phyloP scores from a whole-genome alignment of 2,888 invertebrate genomes.

The Pheosia gnoma region DNA sequence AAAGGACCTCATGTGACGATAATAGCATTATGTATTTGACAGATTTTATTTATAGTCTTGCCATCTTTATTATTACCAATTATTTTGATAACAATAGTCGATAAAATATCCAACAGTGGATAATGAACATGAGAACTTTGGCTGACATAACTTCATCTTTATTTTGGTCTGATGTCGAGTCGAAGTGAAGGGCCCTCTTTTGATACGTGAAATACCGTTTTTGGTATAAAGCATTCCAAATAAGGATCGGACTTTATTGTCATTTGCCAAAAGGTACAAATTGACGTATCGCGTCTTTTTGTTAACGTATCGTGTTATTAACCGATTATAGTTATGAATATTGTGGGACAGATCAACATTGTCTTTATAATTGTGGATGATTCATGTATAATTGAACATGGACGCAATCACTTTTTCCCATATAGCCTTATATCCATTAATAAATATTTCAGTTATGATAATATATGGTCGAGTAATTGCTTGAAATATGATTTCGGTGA shows the following conservation, averaged over 20 bases:
- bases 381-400: constrained; percentile 46
- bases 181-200: constrained; percentile 28
- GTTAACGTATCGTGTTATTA: constrained; percentile 42
- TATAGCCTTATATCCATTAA: constrained; percentile 35
- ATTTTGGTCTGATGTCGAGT: constrained; percentile 47
- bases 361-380: constrained; percentile 52
- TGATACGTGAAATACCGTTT: constrained; percentile 56
- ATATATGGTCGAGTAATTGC: constrained; percentile 45
- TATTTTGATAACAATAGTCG: constrained; percentile 53
- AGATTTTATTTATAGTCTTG: constrained; percentile 22
- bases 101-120: constrained; percentile 50
- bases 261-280: constrained; percentile 56
- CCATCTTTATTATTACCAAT: constrained; percentile 31
- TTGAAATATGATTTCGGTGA: constrained; percentile 51
- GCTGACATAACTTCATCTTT: constrained; percentile 46
- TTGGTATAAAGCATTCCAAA: constrained; percentile 47
- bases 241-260: constrained; percentile 57
- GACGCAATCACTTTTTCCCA: constrained; percentile 20
- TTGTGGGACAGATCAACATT: constrained; percentile 42
- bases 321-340: constrained; percentile 35
- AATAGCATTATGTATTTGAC: constrained; percentile 2
- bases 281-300: constrained; percentile 46
- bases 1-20: background rate
- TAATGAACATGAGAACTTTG: constrained; percentile 44
- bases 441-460: constrained; percentile 59